Conservation (phyloP, 2,797 vertebrate genomes). For the Notolepis coatsorum region DNA sequence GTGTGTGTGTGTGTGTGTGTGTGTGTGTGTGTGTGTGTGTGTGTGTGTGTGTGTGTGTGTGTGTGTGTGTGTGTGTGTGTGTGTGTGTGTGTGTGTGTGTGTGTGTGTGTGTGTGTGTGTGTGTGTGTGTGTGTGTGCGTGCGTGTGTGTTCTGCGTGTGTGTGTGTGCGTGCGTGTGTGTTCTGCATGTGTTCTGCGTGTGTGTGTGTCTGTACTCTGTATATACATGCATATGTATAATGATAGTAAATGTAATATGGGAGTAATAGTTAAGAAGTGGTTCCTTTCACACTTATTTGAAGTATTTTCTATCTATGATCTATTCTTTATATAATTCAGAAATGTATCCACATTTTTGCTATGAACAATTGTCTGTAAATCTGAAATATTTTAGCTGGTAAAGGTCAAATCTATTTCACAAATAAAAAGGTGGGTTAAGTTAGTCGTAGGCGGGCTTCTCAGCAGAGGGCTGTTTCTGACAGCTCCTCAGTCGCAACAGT, state of each 20-base stretch:
- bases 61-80: neutral
- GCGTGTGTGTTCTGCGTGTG: neutral
- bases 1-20: neutral
- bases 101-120: neutral
- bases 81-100: neutral
- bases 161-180: neutral
- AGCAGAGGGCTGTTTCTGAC: slow-evolving; percentile 64
- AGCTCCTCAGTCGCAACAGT: slow-evolving; percentile 39
- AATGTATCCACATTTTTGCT: too few relatives aligned
- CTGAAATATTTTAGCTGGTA: too few relatives aligned
- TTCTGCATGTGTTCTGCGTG: neutral
- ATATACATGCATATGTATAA: neutral
- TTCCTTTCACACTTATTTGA: neutral
- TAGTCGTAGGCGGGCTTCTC: neutral
- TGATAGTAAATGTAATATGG: neutral
- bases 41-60: neutral
- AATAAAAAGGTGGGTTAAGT: neutral
- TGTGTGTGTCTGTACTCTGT: neutral
- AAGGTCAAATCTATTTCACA: too few relatives aligned
- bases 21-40: neutral
- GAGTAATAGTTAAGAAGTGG: too few relatives aligned
- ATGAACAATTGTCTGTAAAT: too few relatives aligned
- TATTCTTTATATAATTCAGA: neutral
- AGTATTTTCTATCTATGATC: neutral
- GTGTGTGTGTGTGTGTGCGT: neutral